phyloP scores from a whole-genome alignment of 2,797 vertebrate genomes.

The Anguilla megastoma region DNA sequence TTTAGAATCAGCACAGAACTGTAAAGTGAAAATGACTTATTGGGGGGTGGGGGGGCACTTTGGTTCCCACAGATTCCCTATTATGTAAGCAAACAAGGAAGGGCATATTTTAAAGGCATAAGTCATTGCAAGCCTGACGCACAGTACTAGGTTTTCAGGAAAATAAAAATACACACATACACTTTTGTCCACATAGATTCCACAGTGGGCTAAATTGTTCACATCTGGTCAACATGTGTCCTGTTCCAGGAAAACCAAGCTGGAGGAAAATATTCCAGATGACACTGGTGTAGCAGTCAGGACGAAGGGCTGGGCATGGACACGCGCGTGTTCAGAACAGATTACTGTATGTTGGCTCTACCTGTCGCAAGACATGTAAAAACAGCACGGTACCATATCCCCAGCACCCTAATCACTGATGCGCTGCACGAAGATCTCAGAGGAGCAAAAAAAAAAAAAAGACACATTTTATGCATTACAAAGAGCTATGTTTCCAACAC shows the following conservation, averaged over 20 bases:
- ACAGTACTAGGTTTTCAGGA: background rate
- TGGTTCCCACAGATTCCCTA: background rate
- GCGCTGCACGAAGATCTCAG: background rate
- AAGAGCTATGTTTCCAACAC: background rate
- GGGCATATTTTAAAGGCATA: constrained; percentile 3
- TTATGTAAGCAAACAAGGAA: background rate
- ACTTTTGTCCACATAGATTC: background rate
- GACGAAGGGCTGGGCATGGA: background rate
- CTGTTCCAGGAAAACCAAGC: background rate
- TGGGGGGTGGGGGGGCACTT: background rate
- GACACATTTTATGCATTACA: constrained; percentile 19
- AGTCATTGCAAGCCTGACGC: constrained; percentile 2
- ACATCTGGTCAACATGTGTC: constrained; percentile 22
- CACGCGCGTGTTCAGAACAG: background rate
- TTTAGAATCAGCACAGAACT: background rate
- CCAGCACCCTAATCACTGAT: background rate
- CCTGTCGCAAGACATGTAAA: background rate
- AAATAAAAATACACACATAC: background rate
- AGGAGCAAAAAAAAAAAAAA: background rate
- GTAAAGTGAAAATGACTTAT: background rate
- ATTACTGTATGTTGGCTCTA: background rate
- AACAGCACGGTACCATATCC: background rate
- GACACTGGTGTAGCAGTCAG: background rate
- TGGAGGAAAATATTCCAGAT: background rate
- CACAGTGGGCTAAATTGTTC: background rate